phyloP scores from a whole-genome alignment of 2,888 invertebrate species.

The Leptinotarsa peninsularis region DNA sequence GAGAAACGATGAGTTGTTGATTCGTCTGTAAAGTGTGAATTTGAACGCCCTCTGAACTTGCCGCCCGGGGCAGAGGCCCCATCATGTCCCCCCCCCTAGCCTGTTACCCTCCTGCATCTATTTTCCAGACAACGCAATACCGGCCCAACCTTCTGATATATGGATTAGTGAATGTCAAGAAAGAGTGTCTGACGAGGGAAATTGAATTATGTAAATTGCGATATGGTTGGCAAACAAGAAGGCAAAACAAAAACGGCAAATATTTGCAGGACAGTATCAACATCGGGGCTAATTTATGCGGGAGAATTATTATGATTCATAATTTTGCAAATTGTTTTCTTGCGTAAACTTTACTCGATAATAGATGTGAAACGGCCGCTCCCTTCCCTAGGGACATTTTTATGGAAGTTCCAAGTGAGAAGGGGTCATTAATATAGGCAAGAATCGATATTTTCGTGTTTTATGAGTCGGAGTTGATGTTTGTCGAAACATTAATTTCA shows the following conservation, averaged over 20 bases:
- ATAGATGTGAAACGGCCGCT: slow-evolving; percentile 28
- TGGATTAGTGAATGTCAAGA: slow-evolving; percentile 8
- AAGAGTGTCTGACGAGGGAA: slow-evolving; percentile 18
- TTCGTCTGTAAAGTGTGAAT: too few species aligned
- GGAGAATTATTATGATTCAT: slow-evolving; percentile 51
- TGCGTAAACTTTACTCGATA: slow-evolving; percentile 35
- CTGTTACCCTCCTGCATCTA: not conserved
- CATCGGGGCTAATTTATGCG: slow-evolving; percentile 38
- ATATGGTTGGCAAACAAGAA: slow-evolving; percentile 30
- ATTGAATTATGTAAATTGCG: slow-evolving; percentile 42
- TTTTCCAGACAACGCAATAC: slow-evolving; percentile 1
- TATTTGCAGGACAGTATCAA: slow-evolving; percentile 36
- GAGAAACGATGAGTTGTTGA: too few species aligned
- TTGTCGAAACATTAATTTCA: not conserved
- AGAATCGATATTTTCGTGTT: not conserved
- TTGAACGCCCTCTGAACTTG: too few species aligned
- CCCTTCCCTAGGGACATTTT: slow-evolving; percentile 23
- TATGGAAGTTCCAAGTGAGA: not conserved
- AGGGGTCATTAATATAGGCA: not conserved
- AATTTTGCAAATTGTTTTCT: slow-evolving; percentile 51
- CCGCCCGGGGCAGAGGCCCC: too few species aligned
- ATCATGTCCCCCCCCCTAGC: too few species aligned
- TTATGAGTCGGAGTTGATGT: slow-evolving; percentile 7
- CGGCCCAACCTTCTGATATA: slow-evolving; percentile 18
- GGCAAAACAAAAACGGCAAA: slow-evolving; percentile 37